Conservation (phyloP, 2,113 vertebrate genomes). For the Poecilia latipinna region DNA sequence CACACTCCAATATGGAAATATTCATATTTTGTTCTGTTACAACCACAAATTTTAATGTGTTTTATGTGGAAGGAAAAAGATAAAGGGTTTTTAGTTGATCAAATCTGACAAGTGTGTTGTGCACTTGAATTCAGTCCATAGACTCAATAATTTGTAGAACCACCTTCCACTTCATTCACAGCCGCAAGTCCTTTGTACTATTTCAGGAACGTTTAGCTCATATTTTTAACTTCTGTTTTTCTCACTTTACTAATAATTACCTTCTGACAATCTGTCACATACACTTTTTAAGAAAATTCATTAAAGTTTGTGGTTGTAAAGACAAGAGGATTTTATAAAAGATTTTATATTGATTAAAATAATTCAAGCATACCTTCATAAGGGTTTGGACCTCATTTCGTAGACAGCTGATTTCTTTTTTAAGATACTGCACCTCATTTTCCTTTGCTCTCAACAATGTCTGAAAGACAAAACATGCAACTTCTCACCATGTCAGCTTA, state of each 20-base stretch:
- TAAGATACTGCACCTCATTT: conserved; percentile 89
- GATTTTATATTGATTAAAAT: too few species aligned
- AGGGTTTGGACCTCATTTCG: conserved; percentile 89
- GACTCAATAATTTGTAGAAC: too few species aligned
- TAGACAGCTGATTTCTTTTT: conserved; percentile 91
- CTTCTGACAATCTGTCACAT: background rate
- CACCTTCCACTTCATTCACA: too few species aligned
- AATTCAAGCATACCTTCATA: conserved; percentile 81
- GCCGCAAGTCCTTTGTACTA: too few species aligned
- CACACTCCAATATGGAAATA: background rate
- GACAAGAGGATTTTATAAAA: background rate
- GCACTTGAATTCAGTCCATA: too few species aligned
- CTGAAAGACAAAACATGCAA: conserved; percentile 66
- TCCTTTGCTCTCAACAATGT: conserved; percentile 90
- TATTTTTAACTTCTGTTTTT: background rate
- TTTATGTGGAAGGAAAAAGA: too few species aligned
- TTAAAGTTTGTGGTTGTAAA: background rate
- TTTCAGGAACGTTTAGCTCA: too few species aligned
- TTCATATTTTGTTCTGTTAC: background rate
- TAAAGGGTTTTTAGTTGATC: too few species aligned
- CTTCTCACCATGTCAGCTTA: background rate
- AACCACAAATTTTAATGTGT: background rate
- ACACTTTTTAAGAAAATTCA: background rate
- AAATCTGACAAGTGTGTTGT: too few species aligned
- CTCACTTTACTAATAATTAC: background rate